Conservation (phyloP, 2,797 vertebrate species). For the Hydrophis major region DNA sequence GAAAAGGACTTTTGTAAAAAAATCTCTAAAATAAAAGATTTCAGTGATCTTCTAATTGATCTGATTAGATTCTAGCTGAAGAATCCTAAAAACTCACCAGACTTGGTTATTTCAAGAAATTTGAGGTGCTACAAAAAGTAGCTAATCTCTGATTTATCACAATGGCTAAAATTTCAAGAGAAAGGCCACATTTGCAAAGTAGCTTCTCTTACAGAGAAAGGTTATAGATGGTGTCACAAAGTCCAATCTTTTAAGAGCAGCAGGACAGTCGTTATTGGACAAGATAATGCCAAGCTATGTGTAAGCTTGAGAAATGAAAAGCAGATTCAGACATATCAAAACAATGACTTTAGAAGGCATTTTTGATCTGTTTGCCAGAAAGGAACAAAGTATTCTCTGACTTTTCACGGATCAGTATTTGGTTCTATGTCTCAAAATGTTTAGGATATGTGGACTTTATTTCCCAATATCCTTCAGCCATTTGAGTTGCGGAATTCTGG, state of each 20-base stretch:
- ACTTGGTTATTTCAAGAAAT: not conserved
- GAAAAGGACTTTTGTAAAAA: not conserved
- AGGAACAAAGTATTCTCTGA: not conserved
- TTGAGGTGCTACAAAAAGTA: not conserved
- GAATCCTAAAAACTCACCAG: not conserved
- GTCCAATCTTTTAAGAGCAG: not conserved
- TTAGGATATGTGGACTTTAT: not conserved
- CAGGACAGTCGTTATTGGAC: not conserved
- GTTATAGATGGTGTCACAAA: not conserved
- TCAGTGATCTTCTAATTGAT: not conserved
- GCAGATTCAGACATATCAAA: not conserved
- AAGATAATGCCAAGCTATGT: not conserved
- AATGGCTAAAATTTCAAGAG: not conserved
- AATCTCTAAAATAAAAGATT: not conserved
- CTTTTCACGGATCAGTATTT: not conserved
- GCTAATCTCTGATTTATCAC: not conserved
- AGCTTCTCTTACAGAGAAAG: not conserved
- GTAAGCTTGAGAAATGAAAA: not conserved
- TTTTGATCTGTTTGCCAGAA: not conserved
- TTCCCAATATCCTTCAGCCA: not conserved
- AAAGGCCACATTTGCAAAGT: not conserved
- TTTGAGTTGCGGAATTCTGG: not conserved
- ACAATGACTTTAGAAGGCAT: not conserved
- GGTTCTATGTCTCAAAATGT: not conserved
- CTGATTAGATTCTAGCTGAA: not conserved